Base-by-base conservation (phyloP, 2,888 invertebrate genomes). In the Lagria hirta region DNA sequence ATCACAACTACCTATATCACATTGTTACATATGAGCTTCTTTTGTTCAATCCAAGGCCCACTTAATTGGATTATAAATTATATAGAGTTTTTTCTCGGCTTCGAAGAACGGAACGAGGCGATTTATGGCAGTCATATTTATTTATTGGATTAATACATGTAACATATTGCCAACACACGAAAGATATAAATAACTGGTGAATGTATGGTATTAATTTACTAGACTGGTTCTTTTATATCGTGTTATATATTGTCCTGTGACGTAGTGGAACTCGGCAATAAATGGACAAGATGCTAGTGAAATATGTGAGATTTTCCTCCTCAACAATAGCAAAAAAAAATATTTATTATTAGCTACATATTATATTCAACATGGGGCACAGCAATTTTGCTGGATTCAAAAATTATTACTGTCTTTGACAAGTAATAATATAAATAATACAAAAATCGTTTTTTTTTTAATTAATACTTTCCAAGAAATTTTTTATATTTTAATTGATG, bases 81-180 rank as follows among this genome's bases (percentile, higher is more conserved):
- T 66, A 62, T 65, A 62, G 51, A 54, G 55, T 60, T 62, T 64
- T 66, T 64, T 62, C 61, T 58, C 50, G 45, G 43, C 36, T 42
- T 32, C 58, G 61, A 60, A 57, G 65, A 60, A 60, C 62, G 59
- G 56, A 60, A 51, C 60, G 37, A 55, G 55, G 64, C 68, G 68
- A 72, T 72, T 71, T 72, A 72, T 72, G 67, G 67, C 68, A 63
- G 65, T 70, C 71, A 69, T 71, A 71, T 72, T 72, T 72, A 72
- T 72, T 72, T 72, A 72, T 72, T 72, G 72, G 72, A 71, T 72
- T 72, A 72, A 72, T 72, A 71, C 71, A 69, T 70, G 70, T 72
- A 72, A 71, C 71, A 69, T 72, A 72, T 71, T 71, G 70, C 69
- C 69, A 68, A 71, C 70, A 71, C 70, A 70, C 69, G 68, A 70